Base-by-base conservation (phyloP, 2,888 invertebrate genomes). In the Leptodirus hochenwartii region DNA sequence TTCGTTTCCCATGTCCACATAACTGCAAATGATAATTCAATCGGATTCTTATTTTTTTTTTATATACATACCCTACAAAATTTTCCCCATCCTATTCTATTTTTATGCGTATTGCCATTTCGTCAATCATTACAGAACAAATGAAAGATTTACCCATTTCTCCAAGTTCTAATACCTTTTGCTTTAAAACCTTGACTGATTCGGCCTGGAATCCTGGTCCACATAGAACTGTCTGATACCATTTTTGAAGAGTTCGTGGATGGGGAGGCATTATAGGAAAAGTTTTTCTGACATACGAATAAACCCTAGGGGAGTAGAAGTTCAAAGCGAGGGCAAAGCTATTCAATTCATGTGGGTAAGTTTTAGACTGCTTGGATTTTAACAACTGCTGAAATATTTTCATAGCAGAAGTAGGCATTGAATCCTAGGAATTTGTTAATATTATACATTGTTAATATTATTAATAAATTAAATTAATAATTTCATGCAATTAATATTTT, bases 111-210 rank as follows among this genome's bases (percentile, higher is more conserved):
- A n/a, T n/a, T n/a, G n/a, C n/a, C n/a, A n/a, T n/a, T n/a, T n/a
- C n/a, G n/a, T 46, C 45, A 11, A 47, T 35, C 2, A 46, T 33
- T 24, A 47, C 30, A 28, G 38, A 37, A 29, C 41, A 42, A 12
- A 39, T 17, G 10, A 41, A 27, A 29, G 32, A 22, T 31, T 38
- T 37, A 12, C 27, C 24, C 10, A 16, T 27, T 23, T 33, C 25
- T 23, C 20, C 25, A 2, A 31, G 10, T 24, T 24, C 25, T n/a
- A 12, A 24, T 11, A 24, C 25, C 25, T 24, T 24, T 10, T 24
- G 25, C 11, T 24, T 24, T 24, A 24, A 24, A 9, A 24, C 25
- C 6, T 24, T 10, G 9, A 24, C 25, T 9, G 25, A 24, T 24
- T 24, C 25, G n/a, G 6, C 10, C 11, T 24, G 25, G 11, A 24